Conservation (phyloP, 2,888 invertebrate species). For the Macrophya annulata region DNA sequence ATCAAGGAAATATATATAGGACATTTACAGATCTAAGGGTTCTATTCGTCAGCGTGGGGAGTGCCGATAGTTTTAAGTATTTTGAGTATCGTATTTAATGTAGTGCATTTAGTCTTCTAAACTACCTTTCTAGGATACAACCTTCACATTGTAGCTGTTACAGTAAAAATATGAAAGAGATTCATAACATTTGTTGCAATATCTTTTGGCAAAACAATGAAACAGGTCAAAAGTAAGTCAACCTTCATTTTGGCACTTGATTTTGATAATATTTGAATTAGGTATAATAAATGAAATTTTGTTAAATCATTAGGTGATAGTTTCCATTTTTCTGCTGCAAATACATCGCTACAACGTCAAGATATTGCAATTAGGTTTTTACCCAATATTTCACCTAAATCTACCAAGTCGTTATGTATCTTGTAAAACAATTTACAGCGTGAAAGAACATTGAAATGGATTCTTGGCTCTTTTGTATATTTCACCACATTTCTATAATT, state of each 20-base stretch:
- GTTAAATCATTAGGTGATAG: constrained; percentile 2
- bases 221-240: constrained; percentile 23
- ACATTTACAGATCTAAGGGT: constrained; percentile 38
- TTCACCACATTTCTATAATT: constrained; percentile 45
- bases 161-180: constrained; percentile 55
- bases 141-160: constrained; percentile 45
- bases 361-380: constrained; percentile 29
- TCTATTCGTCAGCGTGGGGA: constrained; percentile 6
- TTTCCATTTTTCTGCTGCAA: constrained; percentile 40
- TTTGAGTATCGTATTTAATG: constrained; percentile 16
- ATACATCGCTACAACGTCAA: constrained; percentile 34
- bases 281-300: neutral
- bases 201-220: constrained; percentile 25
- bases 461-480: constrained; percentile 44
- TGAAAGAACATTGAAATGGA: constrained; percentile 48
- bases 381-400: constrained; percentile 38
- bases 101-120: constrained; percentile 31
- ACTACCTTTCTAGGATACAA: constrained; percentile 24
- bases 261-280: constrained; percentile 19
- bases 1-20: constrained; percentile 11
- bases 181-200: constrained; percentile 46
- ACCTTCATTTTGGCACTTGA: constrained; percentile 51
- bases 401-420: constrained; percentile 25
- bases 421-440: constrained; percentile 36
- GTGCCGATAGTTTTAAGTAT: constrained; percentile 28